Conservation (phyloP, 37 sponge, comb jelly and placozoan genomes). For the Ianthella basta region DNA sequence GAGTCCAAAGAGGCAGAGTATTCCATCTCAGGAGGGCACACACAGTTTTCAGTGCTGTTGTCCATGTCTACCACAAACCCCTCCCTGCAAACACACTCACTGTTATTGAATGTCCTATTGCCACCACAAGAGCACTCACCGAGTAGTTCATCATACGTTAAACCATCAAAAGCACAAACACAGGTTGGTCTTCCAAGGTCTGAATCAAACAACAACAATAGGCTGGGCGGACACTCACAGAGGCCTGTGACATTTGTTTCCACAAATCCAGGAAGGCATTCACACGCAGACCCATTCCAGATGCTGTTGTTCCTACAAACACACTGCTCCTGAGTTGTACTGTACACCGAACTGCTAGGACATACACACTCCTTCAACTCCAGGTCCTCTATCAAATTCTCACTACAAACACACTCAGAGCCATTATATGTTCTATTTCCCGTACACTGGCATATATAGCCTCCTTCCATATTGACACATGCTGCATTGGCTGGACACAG, state of each 20-base stretch:
- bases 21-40: slow-evolving; percentile 11
- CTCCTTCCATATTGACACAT: slow-evolving; percentile 7
- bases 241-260: background rate
- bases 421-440: background rate
- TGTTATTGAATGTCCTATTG: slow-evolving; percentile 21
- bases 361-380: no score
- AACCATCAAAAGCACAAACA: background rate
- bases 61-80: background rate
- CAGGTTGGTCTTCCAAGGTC: no score
- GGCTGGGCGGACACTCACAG: slow-evolving; percentile 12
- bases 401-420: slow-evolving; percentile 17
- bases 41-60: background rate
- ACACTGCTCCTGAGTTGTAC: background rate
- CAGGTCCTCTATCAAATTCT: background rate
- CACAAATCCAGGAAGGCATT: background rate
- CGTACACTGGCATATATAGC: background rate
- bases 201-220: background rate
- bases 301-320: background rate
- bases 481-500: slow-evolving; percentile 4
- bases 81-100: slow-evolving; percentile 1
- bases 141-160: no score
- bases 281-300: slow-evolving; percentile 1
- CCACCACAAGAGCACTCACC: slow-evolving; percentile 9
- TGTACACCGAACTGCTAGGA: no score
- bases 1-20: background rate